Evolutionary conservation across 1,140 invertebrate genomes (phyloP), one percentile per base, ranked within the genome.

Genomic region (Pseudomyrmex sp.): DNA sequence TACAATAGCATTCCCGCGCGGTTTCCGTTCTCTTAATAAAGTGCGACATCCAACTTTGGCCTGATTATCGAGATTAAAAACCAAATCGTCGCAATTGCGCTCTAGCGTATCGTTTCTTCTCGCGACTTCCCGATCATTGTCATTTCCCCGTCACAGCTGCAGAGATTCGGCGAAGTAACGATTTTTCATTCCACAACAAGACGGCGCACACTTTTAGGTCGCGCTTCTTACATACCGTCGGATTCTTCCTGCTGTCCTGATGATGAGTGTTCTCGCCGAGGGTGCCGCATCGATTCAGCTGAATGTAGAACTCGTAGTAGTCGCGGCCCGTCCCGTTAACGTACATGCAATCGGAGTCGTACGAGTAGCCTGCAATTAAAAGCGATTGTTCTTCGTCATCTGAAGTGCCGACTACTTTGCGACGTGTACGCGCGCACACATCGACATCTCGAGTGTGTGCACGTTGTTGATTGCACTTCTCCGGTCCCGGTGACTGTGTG

Each of bases 261-360:
- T 97, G 96, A 92, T 97, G 96, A 50, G 97, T 97, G 91, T 98
- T 98, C 93, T 98, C 97, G 63, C 97, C 98, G 13, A 98, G 94
- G 8, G 98, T 98, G 82, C 98, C 98, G 91, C 98, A 99, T 84
- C 98, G 96, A 94, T 99, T 98, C 8, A 98, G 95, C 91, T 98
- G 97, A 85, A 99, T 98, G 92, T 97, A 98, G 94, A 98, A 99
- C 94, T 98, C 98, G 93, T 98, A 98, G 92, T 98, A 97, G 92
- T 98, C 97, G 56, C 97, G 93, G 10, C 98, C 98, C 0, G 98
- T 98, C 0, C 98, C 98, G 94, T 98, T 99, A 79, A 99, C 97
- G 93, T 98, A 99, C 95, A 99, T 98, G 92, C 98, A 99, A 91
- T 98, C 98, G 0, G 97, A 97, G 93, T 99, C 98, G 91, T 98